Conservation (phyloP, 2,113 vertebrate genomes). For the Coregonus clupeaformis region DNA sequence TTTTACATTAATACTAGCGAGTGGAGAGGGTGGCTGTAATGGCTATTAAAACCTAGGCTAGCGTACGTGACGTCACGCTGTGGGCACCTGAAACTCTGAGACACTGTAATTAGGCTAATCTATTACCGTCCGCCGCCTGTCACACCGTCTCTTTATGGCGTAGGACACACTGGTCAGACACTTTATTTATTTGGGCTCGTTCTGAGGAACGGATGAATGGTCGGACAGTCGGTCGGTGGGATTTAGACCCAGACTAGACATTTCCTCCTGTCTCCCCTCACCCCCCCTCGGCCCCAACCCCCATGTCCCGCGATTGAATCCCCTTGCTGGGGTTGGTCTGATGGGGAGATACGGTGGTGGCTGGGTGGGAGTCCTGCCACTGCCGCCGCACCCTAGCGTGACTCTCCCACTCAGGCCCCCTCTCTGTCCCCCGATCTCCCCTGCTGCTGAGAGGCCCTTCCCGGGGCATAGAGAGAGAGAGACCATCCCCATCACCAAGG, state of each 20-base stretch:
- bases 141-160: conserved; percentile 68
- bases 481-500: neutral
- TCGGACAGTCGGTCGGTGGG: conserved; percentile 38
- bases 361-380: neutral
- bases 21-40: conserved; percentile 56
- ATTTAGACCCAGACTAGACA: conserved; percentile 10
- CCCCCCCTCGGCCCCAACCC: conserved; percentile 4
- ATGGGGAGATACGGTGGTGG: neutral
- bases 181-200: conserved; percentile 57
- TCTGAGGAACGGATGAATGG: neutral
- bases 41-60: conserved; percentile 71
- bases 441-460: neutral
- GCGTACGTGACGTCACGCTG: conserved; percentile 73
- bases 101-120: conserved; percentile 95
- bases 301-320: conserved; percentile 17
- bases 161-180: neutral
- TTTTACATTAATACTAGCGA: conserved; percentile 89
- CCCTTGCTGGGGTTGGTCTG: too few species aligned
- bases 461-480: neutral
- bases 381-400: neutral
- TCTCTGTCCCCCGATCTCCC: neutral
- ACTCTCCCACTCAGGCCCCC: neutral
- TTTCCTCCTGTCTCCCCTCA: neutral
- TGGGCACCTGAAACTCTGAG: conserved; percentile 90
- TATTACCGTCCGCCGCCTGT: conserved; percentile 93